Evolutionary conservation across 2,113 vertebrate species (phyloP), one percentile per base, ranked within the genome.

Genomic region (Cyphomyrus plagiostoma): DNA sequence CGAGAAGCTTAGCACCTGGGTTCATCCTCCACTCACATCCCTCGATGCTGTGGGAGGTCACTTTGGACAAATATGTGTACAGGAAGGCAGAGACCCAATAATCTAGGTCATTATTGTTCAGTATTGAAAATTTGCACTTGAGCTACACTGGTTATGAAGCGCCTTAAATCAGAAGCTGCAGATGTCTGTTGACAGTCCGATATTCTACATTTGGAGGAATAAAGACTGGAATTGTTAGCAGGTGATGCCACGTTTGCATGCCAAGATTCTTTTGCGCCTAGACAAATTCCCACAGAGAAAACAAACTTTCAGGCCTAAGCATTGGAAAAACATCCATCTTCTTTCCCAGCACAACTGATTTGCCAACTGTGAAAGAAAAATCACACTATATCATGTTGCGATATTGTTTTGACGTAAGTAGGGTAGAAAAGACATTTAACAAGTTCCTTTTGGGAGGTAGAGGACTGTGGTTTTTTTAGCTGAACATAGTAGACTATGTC

Each of bases 331-430:
- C 49, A 87, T 62, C 88, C n/a, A 66, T 15, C 66, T 50, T 17
- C 26, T 80, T 23, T 35, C 83, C 82, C 11, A 84, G 92, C 90
- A 90, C 7, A n/a, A 26, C 80, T 90, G 87, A 91, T 90, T 91
- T 90, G 92, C 58, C 52, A 94, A 94, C 95, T 91, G 93, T 93
- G 92, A 92, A 89, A 93, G 92, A 77, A 87, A n/a, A 90, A 90
- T 91, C 92, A 89, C 90, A 48, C 86, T 88, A 91, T 92, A 89
- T 94, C 90, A 91, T 92, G 89, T 92, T 92, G 50, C 90, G 92
- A 88, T 90, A 88, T 89, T 91, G 74, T 90, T 92, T 89, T 96
- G 95, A 95, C 94, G 95, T 94, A 96, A 96, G 94, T 95, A 94
- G 95, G 93, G 91, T 94, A 89, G 88, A 88, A 87, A 89, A 84